Evolutionary conservation across 2,888 invertebrate species (phyloP).

Genomic region (Himalopsyche anomala): DNA sequence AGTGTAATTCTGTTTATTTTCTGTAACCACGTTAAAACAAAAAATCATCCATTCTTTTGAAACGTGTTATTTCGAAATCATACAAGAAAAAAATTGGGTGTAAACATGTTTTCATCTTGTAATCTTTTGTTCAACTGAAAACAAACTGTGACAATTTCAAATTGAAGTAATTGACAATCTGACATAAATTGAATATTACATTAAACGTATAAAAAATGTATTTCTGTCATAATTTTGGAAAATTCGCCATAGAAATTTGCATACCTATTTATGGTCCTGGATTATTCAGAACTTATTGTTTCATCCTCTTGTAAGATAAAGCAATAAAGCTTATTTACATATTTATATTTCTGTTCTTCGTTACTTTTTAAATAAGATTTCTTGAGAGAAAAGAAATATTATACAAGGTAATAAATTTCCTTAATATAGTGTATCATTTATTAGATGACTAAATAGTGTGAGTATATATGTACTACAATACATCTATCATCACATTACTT

Average conservation of each 20-base stretch:
- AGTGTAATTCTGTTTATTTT: no score
- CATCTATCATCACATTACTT: no score
- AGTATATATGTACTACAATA: no score
- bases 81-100: no score
- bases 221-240: not conserved
- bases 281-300: not conserved
- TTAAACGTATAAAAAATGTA: not conserved
- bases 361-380: not conserved
- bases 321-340: slow-evolving; percentile 14
- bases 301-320: not conserved
- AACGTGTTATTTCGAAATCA: no score
- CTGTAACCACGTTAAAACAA: no score
- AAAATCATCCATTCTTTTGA: no score
- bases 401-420: no score
- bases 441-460: no score
- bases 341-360: not conserved
- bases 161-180: not conserved
- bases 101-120: no score
- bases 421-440: no score
- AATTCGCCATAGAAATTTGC: not conserved
- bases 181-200: slow-evolving; percentile 2
- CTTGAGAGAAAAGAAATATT: not conserved
- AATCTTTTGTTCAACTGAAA: no score
- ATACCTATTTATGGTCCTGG: not conserved
- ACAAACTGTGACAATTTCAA: not conserved